Percentiles rank a stretch among this genome's conserved stretches.
phyloP scores from a whole-genome alignment of 2,797 vertebrate species.

The Thripadectes ignobilis region DNA sequence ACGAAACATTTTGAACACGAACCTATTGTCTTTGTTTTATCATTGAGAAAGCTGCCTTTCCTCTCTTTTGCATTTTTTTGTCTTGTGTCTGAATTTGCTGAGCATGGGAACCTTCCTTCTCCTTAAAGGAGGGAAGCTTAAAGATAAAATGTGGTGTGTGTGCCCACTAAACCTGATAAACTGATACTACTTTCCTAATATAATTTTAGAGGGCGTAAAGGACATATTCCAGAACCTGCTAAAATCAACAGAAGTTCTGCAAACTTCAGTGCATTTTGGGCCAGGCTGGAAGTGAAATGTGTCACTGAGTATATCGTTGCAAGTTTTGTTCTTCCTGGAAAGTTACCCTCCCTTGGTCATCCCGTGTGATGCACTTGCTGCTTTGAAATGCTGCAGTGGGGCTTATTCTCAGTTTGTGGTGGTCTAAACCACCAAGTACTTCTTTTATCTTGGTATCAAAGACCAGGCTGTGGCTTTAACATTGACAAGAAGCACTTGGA shows the following conservation, averaged over 20 bases:
- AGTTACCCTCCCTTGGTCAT: background rate
- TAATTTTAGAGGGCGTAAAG: background rate
- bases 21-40: background rate
- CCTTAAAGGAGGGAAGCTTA: background rate
- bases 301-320: background rate
- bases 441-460: slow-evolving; percentile 9
- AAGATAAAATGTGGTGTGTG: background rate
- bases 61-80: background rate
- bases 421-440: background rate
- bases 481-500: background rate
- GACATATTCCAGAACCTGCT: background rate
- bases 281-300: background rate
- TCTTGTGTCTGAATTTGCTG: background rate
- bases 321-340: background rate
- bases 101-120: background rate
- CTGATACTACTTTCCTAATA: background rate
- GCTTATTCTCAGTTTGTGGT: background rate
- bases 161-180: slow-evolving; percentile 1
- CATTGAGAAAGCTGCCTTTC: background rate
- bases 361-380: background rate
- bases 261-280: background rate
- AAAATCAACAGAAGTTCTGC: background rate
- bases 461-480: background rate
- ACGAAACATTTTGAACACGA: background rate
- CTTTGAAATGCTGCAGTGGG: background rate